These are phyloP conservation scores for Dryococelus australis DNA, from an alignment of 2,888 invertebrate species.

Conservation along the genomic window DNA sequence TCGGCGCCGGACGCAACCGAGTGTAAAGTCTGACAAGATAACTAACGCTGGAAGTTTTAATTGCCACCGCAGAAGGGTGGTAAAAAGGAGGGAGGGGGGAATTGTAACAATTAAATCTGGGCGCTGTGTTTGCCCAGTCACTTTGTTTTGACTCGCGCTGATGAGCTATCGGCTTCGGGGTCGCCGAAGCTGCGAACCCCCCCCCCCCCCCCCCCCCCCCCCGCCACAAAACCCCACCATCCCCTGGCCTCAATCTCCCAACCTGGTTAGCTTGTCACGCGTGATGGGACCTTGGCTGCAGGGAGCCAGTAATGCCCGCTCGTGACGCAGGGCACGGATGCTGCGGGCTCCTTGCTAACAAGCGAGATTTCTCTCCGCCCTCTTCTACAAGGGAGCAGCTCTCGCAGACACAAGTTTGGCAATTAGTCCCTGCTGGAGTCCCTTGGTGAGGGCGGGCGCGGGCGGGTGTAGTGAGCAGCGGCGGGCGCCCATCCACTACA, in stretches of 20 bases:
- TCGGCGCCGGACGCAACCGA: too few species aligned
- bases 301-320: not conserved
- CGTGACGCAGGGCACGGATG: not conserved
- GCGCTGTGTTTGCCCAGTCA: not conserved
- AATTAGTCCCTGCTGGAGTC: not conserved
- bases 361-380: not conserved
- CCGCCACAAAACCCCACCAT: too few species aligned
- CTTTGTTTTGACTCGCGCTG: not conserved
- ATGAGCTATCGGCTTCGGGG: not conserved
- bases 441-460: too few species aligned
- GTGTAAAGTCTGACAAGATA: too few species aligned
- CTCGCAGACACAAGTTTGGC: slow-evolving; percentile 16
- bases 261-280: not conserved
- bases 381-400: not conserved
- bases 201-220: too few species aligned
- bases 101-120: not conserved
- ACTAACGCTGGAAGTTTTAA: too few species aligned
- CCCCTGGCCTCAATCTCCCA: too few species aligned
- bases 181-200: not conserved
- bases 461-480: not conserved
- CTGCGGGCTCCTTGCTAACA: not conserved
- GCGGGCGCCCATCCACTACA: not conserved
- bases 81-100: not conserved
- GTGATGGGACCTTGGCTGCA: not conserved
- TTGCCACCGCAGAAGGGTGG: too few species aligned